phyloP scores from a whole-genome alignment of 1,140 invertebrate genomes.

The Aphaenogaster ashmeadi region DNA sequence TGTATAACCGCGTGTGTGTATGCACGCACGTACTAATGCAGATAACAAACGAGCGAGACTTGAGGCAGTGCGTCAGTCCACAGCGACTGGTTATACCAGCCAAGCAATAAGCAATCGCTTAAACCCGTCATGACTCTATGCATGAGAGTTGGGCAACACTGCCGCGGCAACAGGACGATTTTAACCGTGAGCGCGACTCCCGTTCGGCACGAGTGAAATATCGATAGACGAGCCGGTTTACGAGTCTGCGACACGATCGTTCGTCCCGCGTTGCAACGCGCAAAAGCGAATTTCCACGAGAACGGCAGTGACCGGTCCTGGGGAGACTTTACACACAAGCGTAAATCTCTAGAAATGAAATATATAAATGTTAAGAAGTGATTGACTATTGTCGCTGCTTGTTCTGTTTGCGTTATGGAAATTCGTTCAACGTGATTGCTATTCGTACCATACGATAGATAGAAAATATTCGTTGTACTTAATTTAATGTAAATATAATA shows the following conservation, averaged over 20 bases:
- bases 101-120: slow-evolving; percentile 80
- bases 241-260: slow-evolving; percentile 46
- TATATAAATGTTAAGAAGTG: neutral
- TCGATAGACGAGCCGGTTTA: slow-evolving; percentile 63
- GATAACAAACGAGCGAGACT: slow-evolving; percentile 76
- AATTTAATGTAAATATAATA: slow-evolving; percentile 8
- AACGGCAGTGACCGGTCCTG: neutral
- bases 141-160: slow-evolving; percentile 79
- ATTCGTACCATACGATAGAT: neutral
- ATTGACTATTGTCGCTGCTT: neutral
- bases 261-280: slow-evolving; percentile 19
- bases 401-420: neutral
- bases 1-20: neutral
- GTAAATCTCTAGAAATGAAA: slow-evolving; percentile 41
- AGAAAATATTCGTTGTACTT: slow-evolving; percentile 13
- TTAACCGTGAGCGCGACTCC: slow-evolving; percentile 52
- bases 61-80: slow-evolving; percentile 70
- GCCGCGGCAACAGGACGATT: slow-evolving; percentile 61
- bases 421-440: neutral
- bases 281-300: slow-evolving; percentile 28
- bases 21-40: slow-evolving; percentile 21
- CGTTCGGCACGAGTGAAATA: slow-evolving; percentile 73
- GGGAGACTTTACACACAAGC: neutral
- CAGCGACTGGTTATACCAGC: slow-evolving; percentile 72
- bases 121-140: slow-evolving; percentile 79